These are phyloP conservation scores for Hydrolagus affinis DNA, from an alignment of 2,113 vertebrate species.

Conservation along the genomic window DNA sequence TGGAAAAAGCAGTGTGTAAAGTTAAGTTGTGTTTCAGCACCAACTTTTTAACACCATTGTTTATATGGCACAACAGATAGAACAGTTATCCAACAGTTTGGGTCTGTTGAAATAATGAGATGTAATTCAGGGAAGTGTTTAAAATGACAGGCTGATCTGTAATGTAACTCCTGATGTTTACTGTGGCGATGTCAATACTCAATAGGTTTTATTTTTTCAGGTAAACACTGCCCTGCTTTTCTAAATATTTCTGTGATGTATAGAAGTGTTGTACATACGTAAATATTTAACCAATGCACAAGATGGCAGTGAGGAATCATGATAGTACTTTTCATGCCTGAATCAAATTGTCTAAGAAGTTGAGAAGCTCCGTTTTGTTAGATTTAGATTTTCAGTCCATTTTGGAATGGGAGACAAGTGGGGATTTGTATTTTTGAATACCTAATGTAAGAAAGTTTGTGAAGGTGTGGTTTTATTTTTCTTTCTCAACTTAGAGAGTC, in stretches of 20 bases:
- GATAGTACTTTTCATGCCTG: conserved; percentile 53
- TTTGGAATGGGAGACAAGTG: conserved; percentile 48
- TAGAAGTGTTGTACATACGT: conserved; percentile 71
- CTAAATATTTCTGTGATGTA: conserved; percentile 59
- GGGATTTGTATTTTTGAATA: conserved; percentile 56
- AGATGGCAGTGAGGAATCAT: conserved; percentile 52
- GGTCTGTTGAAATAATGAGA: conserved; percentile 20
- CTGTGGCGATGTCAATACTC: conserved; percentile 55
- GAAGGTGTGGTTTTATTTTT: conserved; percentile 58
- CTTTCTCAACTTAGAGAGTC: conserved; percentile 53
- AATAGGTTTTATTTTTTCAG: conserved; percentile 53
- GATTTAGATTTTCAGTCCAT: conserved; percentile 52
- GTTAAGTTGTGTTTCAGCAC: conserved; percentile 27
- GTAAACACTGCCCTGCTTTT: conserved; percentile 67
- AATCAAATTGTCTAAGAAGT: conserved; percentile 42
- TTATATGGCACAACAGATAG: conserved; percentile 21
- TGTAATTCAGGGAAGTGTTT: conserved; percentile 30
- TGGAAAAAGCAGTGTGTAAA: background rate
- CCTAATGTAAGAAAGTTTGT: conserved; percentile 57
- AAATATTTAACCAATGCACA: conserved; percentile 65
- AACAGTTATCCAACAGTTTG: background rate
- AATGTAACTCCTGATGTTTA: conserved; percentile 48
- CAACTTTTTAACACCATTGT: conserved; percentile 17
- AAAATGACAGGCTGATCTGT: conserved; percentile 34
- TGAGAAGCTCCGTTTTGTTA: conserved; percentile 36